These are phyloP conservation scores for Vidua macroura DNA, from an alignment of 2,113 vertebrate genomes.

Conservation along the genomic window DNA sequence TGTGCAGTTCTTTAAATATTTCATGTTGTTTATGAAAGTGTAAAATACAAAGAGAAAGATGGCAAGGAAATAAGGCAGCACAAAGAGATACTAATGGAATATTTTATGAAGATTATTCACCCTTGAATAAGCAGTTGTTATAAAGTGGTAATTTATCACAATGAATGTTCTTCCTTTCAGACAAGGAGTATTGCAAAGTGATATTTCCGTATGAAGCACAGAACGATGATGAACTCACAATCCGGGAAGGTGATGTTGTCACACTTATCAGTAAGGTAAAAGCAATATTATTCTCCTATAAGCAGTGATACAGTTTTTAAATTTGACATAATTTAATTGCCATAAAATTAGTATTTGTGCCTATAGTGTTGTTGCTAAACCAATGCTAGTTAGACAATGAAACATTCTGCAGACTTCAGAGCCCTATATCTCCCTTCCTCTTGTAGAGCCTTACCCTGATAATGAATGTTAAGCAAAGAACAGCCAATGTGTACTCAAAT, in stretches of 20 bases:
- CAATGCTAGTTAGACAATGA: not conserved
- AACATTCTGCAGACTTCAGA: not conserved
- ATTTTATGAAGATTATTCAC: not conserved
- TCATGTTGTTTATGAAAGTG: not conserved
- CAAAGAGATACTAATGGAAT: not conserved
- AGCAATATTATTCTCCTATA: not conserved
- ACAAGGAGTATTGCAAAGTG: conserved; percentile 95
- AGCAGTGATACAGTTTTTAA: not conserved
- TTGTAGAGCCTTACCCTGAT: not conserved
- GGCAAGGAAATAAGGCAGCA: not conserved
- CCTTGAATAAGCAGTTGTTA: not conserved
- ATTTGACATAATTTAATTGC: not conserved
- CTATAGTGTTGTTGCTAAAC: not conserved
- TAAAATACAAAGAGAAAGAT: not conserved
- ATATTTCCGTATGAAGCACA: conserved; percentile 95
- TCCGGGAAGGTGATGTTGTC: conserved; percentile 96
- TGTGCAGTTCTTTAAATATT: not conserved
- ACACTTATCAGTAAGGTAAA: conserved; percentile 92
- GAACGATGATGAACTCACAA: conserved; percentile 94
- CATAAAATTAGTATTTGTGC: not conserved
- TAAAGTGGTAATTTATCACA: conserved; percentile 24
- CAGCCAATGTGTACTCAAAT: not conserved
- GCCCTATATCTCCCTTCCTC: not conserved
- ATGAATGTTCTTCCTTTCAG: conserved; percentile 73
- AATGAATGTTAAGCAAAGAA: not conserved